These are phyloP conservation scores for Xanthorhoe spadicearia DNA, from an alignment of 2,888 invertebrate genomes.

Conservation along the genomic window DNA sequence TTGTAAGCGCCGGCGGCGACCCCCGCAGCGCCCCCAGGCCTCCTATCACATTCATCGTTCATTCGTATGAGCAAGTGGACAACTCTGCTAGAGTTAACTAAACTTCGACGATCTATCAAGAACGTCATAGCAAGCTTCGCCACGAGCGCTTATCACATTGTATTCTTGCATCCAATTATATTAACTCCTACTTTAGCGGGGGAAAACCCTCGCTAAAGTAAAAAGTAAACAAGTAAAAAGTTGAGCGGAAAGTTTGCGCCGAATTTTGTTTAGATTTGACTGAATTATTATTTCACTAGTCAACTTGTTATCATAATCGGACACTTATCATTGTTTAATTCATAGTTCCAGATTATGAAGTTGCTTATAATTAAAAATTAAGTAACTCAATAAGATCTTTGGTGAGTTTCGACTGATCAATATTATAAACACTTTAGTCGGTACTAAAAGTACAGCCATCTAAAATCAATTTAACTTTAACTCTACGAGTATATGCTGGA, in stretches of 20 bases:
- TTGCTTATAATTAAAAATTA: neutral
- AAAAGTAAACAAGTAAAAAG: no score
- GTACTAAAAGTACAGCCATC: neutral
- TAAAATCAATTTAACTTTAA: neutral
- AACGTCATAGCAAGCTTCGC: no score
- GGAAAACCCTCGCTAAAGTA: no score
- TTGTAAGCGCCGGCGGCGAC: conserved; percentile 76
- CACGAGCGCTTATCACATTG: no score
- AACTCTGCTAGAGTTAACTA: no score
- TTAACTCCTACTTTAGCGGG: no score
- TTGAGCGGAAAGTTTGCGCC: no score
- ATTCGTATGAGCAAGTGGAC: no score
- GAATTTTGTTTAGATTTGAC: neutral
- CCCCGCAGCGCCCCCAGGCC: conserved; percentile 72
- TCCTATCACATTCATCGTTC: no score
- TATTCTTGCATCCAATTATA: conserved; percentile 16
- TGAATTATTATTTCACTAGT: neutral
- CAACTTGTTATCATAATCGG: neutral
- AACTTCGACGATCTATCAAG: no score
- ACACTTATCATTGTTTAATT: no score
- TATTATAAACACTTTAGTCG: neutral
- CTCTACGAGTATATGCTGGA: neutral
- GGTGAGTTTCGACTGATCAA: neutral
- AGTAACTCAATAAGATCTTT: neutral
- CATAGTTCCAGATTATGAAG: neutral